Percentiles rank a stretch among this genome's conserved stretches.
Evolutionary conservation across 1,140 invertebrate species (phyloP).

Genomic region (Palaemon carinicauda): DNA sequence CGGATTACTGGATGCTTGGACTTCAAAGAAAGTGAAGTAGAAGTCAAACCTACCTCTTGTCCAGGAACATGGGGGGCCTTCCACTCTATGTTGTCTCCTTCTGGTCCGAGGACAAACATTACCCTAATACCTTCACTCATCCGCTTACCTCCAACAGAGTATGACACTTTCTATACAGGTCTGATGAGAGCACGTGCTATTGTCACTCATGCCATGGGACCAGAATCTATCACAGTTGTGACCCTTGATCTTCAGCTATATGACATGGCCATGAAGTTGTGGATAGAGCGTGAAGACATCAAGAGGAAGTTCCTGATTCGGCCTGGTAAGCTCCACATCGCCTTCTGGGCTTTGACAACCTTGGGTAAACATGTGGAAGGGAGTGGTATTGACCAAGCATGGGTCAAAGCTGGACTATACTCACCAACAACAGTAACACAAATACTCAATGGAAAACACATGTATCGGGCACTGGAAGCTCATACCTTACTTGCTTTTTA

Average conservation of each 20-base stretch:
- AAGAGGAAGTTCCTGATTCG: background rate
- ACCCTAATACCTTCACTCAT: background rate
- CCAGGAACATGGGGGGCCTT: constrained; percentile 22
- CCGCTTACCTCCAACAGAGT: constrained; percentile 3
- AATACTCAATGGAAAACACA: too few species aligned
- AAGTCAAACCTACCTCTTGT: background rate
- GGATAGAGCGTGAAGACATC: constrained; percentile 19
- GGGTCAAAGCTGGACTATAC: constrained; percentile 24
- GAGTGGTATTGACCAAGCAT: constrained; percentile 13
- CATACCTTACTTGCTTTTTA: too few species aligned
- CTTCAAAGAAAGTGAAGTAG: constrained; percentile 7
- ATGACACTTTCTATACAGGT: constrained; percentile 14
- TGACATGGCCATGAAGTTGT: constrained; percentile 15
- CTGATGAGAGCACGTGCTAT: constrained; percentile 29
- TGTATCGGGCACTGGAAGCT: too few species aligned
- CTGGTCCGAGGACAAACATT: background rate
- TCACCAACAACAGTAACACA: background rate
- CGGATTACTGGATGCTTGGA: constrained; percentile 15
- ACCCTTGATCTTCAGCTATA: constrained; percentile 11
- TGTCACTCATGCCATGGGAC: constrained; percentile 7
- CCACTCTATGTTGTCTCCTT: constrained; percentile 7
- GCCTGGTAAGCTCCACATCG: background rate
- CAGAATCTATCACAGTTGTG: background rate
- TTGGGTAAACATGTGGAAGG: constrained; percentile 16
- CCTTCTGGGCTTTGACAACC: background rate